Evolutionary conservation across 2,888 invertebrate species (phyloP).

Genomic region (Perithous albicinctus): DNA sequence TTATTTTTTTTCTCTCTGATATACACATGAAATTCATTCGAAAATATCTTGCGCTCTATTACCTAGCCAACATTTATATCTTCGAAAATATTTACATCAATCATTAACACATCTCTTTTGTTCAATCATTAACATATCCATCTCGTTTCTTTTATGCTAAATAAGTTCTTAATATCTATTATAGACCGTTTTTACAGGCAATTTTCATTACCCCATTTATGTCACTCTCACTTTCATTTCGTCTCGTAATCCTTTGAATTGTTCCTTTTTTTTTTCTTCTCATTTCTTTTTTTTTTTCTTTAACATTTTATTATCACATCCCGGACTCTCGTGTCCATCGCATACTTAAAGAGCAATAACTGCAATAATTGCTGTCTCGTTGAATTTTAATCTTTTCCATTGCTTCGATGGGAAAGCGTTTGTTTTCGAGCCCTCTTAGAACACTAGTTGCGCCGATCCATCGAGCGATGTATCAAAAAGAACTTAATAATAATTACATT

Average conservation of each 20-base stretch:
- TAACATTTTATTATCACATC: conserved; percentile 58
- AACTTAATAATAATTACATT: not conserved
- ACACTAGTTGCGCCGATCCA: not conserved
- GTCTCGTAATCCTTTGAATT: not conserved
- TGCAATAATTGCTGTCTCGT: conserved; percentile 1
- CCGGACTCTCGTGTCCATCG: conserved; percentile 22
- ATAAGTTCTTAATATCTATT: conserved; percentile 46
- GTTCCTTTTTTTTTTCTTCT: too few species aligned
- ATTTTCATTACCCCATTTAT: conserved; percentile 1
- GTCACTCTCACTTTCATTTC: conserved; percentile 49
- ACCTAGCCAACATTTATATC: not conserved
- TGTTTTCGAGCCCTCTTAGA: not conserved
- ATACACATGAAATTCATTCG: not conserved
- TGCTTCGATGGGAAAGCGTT: too few species aligned
- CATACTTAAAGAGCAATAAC: conserved; percentile 15
- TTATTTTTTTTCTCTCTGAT: too few species aligned
- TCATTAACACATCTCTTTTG: not conserved
- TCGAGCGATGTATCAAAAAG: not conserved
- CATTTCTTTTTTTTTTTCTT: not conserved
- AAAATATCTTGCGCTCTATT: not conserved
- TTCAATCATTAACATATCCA: conserved; percentile 1
- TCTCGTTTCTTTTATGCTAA: not conserved
- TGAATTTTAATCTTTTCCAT: not conserved
- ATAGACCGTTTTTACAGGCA: not conserved
- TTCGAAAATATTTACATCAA: conserved; percentile 11